Percentiles rank a stretch among this genome's conserved stretches.
These are phyloP conservation scores for Drosophila nebulosa DNA, from an alignment of 1,140 invertebrate genomes.

Conservation along the genomic window DNA sequence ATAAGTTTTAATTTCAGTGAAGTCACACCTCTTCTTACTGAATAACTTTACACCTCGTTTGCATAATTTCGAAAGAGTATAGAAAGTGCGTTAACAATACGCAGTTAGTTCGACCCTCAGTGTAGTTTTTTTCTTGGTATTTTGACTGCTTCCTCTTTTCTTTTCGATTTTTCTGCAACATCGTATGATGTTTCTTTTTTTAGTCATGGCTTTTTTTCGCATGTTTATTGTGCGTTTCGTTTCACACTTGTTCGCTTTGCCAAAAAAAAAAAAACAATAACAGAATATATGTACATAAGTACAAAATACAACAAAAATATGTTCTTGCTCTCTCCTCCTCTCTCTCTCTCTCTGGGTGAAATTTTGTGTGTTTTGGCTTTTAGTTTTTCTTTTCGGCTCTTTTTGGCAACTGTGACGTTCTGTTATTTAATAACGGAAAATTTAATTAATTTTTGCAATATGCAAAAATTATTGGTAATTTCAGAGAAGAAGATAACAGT, in stretches of 20 bases:
- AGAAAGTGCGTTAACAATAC: neutral
- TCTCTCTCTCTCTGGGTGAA: neutral
- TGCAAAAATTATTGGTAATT: neutral
- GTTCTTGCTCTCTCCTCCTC: slow-evolving; percentile 13
- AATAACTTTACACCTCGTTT: too few species aligned
- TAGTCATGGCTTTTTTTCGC: slow-evolving; percentile 35
- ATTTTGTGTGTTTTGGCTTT: neutral
- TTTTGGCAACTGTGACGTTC: slow-evolving; percentile 23
- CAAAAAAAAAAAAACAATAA: slow-evolving; percentile 4
- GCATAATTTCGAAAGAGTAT: neutral
- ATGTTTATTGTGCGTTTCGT: slow-evolving; percentile 52
- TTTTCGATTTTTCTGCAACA: slow-evolving; percentile 56
- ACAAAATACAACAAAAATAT: neutral
- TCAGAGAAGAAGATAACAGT: neutral
- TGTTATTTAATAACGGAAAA: slow-evolving; percentile 46
- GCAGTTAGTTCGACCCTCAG: neutral
- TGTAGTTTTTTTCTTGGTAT: slow-evolving; percentile 5
- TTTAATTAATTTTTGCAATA: slow-evolving; percentile 4
- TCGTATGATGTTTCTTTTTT: slow-evolving; percentile 70
- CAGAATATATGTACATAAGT: neutral
- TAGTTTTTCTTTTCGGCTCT: neutral
- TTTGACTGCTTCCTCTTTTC: slow-evolving; percentile 21
- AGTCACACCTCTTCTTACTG: too few species aligned
- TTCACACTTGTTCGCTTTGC: slow-evolving; percentile 34
- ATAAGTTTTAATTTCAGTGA: too few species aligned